Evolutionary conservation across 2,888 invertebrate species (phyloP).

Genomic region (Leptinotarsa rubiginosa): DNA sequence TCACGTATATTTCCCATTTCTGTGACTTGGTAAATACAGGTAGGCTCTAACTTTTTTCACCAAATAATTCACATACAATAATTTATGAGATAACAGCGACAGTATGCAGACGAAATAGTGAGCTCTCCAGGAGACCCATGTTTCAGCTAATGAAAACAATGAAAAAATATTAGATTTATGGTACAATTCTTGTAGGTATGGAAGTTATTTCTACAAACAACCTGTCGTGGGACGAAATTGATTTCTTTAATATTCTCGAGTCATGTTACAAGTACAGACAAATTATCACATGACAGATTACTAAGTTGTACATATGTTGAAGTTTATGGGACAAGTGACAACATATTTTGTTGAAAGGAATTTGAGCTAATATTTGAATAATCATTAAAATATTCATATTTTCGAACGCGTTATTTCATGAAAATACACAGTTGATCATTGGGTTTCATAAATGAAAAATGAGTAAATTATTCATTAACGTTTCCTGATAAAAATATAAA

Average conservation of each 20-base stretch:
- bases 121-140: constrained; percentile 9
- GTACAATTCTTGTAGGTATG: background rate
- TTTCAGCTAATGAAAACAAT: constrained; percentile 7
- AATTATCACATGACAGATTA: constrained; percentile 24
- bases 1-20: too few species aligned
- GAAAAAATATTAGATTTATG: constrained; percentile 9
- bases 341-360: background rate
- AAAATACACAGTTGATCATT: too few species aligned
- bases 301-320: constrained; percentile 11
- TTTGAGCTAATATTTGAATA: too few species aligned
- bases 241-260: constrained; percentile 21
- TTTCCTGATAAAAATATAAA: too few species aligned
- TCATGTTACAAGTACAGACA: constrained; percentile 25
- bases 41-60: too few species aligned
- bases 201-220: constrained; percentile 11
- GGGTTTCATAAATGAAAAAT: too few species aligned
- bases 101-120: background rate
- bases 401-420: too few species aligned
- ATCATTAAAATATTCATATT: too few species aligned
- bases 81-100: background rate
- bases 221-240: constrained; percentile 20
- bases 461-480: too few species aligned
- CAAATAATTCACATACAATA: too few species aligned
- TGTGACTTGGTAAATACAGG: too few species aligned
- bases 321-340: constrained; percentile 1